Percentiles rank a stretch among this genome's conserved stretches.
Conservation (phyloP, 1,140 invertebrate species). For the Oscheius sp. region DNA sequence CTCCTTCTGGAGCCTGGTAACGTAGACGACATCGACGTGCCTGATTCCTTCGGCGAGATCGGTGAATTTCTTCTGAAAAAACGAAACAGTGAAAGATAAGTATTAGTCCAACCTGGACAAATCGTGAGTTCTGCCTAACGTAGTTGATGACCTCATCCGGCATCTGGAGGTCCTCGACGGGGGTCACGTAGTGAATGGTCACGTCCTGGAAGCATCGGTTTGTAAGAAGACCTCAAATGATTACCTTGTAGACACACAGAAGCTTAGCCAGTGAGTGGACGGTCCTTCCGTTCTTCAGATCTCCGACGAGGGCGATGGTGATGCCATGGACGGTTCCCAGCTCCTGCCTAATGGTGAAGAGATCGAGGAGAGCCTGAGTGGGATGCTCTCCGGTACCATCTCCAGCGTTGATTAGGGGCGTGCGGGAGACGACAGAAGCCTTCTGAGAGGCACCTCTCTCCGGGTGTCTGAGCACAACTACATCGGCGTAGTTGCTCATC, state of each 20-base stretch:
- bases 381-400: slow-evolving; percentile 98
- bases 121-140: slow-evolving; percentile 72
- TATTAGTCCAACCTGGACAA: slow-evolving; percentile 41
- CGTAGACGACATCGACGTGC: slow-evolving; percentile 89
- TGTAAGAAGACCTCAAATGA: not conserved
- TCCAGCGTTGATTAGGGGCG: slow-evolving; percentile 87
- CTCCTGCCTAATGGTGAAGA: slow-evolving; percentile 97
- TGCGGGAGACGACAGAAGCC: slow-evolving; percentile 37
- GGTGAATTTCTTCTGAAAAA: slow-evolving; percentile 67
- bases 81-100: not conserved
- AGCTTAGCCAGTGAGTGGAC: slow-evolving; percentile 88
- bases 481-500: slow-evolving; percentile 74
- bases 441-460: slow-evolving; percentile 78
- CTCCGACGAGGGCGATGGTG: slow-evolving; percentile 79
- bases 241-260: slow-evolving; percentile 66
- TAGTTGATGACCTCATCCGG: slow-evolving; percentile 79
- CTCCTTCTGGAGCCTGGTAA: slow-evolving; percentile 95
- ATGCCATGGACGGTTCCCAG: slow-evolving; percentile 95
- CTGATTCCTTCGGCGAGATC: slow-evolving; percentile 79
- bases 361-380: slow-evolving; percentile 87
- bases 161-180: slow-evolving; percentile 77
- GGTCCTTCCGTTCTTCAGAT: slow-evolving; percentile 93
- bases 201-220: slow-evolving; percentile 36
- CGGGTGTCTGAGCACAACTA: slow-evolving; percentile 89
- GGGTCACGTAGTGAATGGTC: slow-evolving; percentile 89